Base-by-base conservation (phyloP, 2,888 invertebrate species). In the Cheilosia variabilis region DNA sequence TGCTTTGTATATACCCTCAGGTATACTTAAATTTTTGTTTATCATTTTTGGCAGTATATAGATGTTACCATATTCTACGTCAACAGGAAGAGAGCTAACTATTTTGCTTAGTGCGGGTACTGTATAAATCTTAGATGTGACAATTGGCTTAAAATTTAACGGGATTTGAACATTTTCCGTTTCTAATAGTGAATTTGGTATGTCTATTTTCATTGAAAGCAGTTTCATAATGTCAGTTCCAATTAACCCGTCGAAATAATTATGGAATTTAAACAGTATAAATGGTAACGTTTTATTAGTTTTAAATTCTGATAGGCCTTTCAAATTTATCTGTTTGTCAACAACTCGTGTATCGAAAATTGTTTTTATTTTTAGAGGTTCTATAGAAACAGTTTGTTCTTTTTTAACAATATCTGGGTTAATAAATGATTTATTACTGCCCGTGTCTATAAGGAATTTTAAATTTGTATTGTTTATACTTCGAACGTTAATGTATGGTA, bases 1-100 rank as follows among this genome's bases (percentile, higher is more conserved):
- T 10, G 77, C 55, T 15, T 66, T 27, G 31, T 72, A 87, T 24
- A 87, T 50, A 53, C 76, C 75, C 27, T 79, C 76, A 50, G 75
- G 57, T 57, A 80, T 71, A 27, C 10, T 17, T n/a, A 86, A 45
- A 2, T 77, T 17, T 24, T 55, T 47, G 17, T 47, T 69, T 15
- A 68, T 72, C 45, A 7, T 52, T 19, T 41, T 53, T 41, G 65
- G 45, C 60, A 76, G 27, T 41, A 15, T 15, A 15, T 4, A 15
- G 15, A 80, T 68, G 22, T 58, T 66, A 0, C 75, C 80, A 19
- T 10, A 41, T 55, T 86, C 7, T 2, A 73, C 52, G 6, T 27
- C 27, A 7, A 27, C 27, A 4, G 27, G 27, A 6, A 27, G 6
- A 27, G 5, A 6, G 6, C 50, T 53, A 31, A 81, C 50, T 13